These are phyloP conservation scores for Lutraria rhynchaena DNA, from an alignment of 1,140 invertebrate species.

Conservation along the genomic window DNA sequence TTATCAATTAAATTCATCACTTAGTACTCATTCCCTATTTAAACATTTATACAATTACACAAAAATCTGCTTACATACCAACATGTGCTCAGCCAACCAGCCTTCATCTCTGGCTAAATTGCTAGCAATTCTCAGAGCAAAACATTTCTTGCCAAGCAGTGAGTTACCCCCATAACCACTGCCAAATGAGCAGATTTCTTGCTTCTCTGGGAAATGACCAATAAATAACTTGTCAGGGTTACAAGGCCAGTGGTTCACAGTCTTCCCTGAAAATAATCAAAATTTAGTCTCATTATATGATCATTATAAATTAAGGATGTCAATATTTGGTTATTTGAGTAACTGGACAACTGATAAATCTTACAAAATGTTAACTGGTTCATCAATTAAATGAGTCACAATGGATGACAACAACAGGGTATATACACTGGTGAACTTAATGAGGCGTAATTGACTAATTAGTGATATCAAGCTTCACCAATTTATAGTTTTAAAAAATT, in stretches of 20 bases:
- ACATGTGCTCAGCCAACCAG: constrained; percentile 99
- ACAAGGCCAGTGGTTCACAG: constrained; percentile 95
- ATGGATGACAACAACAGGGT: no score
- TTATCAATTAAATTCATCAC: no score
- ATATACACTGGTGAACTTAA: no score
- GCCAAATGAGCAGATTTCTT: constrained; percentile 95
- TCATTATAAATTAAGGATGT: no score
- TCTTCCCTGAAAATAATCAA: constrained; percentile 73
- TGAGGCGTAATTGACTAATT: no score
- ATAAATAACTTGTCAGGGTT: constrained; percentile 91
- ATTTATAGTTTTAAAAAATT: no score
- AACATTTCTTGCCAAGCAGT: constrained; percentile 98
- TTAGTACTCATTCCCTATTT: not conserved
- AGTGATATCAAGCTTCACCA: no score
- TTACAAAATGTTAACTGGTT: no score
- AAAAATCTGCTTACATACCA: constrained; percentile 87
- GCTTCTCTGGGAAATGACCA: constrained; percentile 86
- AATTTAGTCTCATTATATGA: no score
- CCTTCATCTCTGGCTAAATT: constrained; percentile 96
- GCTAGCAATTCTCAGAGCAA: constrained; percentile 97
- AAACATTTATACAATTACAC: not conserved
- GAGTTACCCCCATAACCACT: constrained; percentile 99
- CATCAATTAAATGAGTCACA: no score
- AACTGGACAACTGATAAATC: no score
- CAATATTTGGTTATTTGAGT: no score